Percentiles rank a stretch among this genome's conserved stretches.
Evolutionary conservation across 1,140 invertebrate genomes (phyloP).

Genomic region (Ooceraea biroi): DNA sequence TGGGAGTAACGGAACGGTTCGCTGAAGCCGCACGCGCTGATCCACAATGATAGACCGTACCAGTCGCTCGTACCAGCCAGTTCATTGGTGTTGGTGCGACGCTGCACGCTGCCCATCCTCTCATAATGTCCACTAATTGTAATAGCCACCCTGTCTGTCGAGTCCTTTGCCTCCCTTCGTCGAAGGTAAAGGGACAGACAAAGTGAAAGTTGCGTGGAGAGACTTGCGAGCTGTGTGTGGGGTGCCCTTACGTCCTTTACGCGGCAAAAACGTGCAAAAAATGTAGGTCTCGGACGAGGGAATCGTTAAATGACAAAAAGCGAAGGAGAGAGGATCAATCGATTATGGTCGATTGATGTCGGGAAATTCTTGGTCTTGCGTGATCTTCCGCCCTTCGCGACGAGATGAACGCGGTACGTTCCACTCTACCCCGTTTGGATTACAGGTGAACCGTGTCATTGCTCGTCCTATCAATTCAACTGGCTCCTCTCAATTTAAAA

Average conservation of each 20-base stretch:
- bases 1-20: constrained; percentile 61
- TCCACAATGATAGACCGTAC: constrained; percentile 71
- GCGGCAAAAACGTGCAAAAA: neutral
- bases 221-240: neutral
- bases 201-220: constrained; percentile 28
- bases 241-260: neutral
- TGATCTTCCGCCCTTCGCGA: neutral
- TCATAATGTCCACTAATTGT: constrained; percentile 76
- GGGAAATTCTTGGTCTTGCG: constrained; percentile 1
- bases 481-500: constrained; percentile 39
- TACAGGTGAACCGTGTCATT: constrained; percentile 36
- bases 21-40: constrained; percentile 63
- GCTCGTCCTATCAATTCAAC: constrained; percentile 49
- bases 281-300: neutral
- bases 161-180: neutral
- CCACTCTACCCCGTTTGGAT: constrained; percentile 26
- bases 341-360: neutral
- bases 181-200: constrained; percentile 61
- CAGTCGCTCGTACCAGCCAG: constrained; percentile 53
- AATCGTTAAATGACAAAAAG: constrained; percentile 15
- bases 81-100: constrained; percentile 59
- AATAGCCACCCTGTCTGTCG: constrained; percentile 72
- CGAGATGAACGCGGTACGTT: neutral
- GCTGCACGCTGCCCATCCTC: constrained; percentile 53
- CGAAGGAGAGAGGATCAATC: neutral